Base-by-base conservation (phyloP, 2,888 invertebrate species). In the Melieria picta region DNA sequence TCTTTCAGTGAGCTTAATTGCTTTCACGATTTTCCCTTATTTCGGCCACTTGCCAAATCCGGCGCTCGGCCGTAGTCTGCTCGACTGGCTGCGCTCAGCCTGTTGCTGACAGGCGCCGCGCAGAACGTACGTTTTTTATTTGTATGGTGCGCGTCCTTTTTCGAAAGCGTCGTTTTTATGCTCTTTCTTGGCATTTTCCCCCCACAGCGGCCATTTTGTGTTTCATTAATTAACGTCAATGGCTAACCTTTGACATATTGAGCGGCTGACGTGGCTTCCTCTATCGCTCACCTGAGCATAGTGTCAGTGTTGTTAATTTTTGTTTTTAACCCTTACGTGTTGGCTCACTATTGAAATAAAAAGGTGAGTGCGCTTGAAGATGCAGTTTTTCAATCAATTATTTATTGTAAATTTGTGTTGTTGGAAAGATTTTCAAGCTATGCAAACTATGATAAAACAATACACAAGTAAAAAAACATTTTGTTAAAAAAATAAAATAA, bases 141-240 rank as follows among this genome's bases (percentile, higher is more conserved):
- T 52, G 10, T 52, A 52, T 52, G 10, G 52, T 52, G 7, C 13
- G n/a, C 13, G 52, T 4, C 52, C 13, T 13, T 13, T 52, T 52
- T 52, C 52, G 13, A 11, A 52, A 52, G 52, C 6, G 6, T 11
- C 16, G 16, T 16, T 16, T 16, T 16, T 16, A 16, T 16, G 16
- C 16, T 9, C 5, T 52, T 52, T 7, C 9, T 52, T 52, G 11
- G 7, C 13, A n/a, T 6, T 11, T 13, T 50, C 2, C 11, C 11
- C 13, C 11, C 11, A 7, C 5, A 13, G 52, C 52, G 6, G 5
- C 1, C 52, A 52, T 75, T 82, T 80, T 82, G 80, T 78, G 80
- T 80, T 80, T 79, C 81, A 82, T 80, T 80, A 80, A 80, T 80
- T 81, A 82, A 79, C 75, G 81, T 77, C 80, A 79, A 79, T 81